Percentiles rank a stretch among this genome's conserved stretches.
Evolutionary conservation across 2,113 vertebrate genomes (phyloP).

Genomic region (Ictalurus furcatus): DNA sequence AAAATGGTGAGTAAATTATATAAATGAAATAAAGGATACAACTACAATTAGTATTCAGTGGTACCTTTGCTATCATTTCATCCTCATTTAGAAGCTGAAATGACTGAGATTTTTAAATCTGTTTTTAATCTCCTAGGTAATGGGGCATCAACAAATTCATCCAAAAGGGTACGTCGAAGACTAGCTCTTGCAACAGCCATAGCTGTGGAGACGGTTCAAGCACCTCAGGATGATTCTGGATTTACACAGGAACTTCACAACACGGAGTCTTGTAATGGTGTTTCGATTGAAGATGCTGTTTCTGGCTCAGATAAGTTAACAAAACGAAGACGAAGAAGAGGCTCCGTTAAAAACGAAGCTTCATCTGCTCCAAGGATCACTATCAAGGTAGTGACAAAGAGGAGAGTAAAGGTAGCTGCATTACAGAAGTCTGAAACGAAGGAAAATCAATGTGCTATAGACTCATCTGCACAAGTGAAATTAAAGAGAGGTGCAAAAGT

Average conservation of each 20-base stretch:
- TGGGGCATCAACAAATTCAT: slow-evolving; percentile 62
- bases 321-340: slow-evolving; percentile 55
- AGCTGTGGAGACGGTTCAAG: slow-evolving; percentile 53
- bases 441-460: slow-evolving; percentile 74
- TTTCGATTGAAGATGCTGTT: slow-evolving; percentile 59
- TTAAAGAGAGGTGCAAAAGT: slow-evolving; percentile 71
- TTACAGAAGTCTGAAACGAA: slow-evolving; percentile 71
- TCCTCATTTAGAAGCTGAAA: not conserved
- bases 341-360: slow-evolving; percentile 61
- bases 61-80: not conserved
- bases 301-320: slow-evolving; percentile 61
- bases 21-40: not conserved
- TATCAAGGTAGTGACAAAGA: slow-evolving; percentile 76
- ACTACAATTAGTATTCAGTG: no score
- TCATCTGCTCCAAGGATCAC: slow-evolving; percentile 72
- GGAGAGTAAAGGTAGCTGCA: slow-evolving; percentile 65
- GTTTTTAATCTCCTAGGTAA: slow-evolving; percentile 62
- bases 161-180: slow-evolving; percentile 67
- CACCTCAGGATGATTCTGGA: slow-evolving; percentile 61
- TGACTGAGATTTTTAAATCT: not conserved
- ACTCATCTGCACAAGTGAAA: slow-evolving; percentile 78
- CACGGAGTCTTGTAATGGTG: slow-evolving; percentile 53
- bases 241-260: slow-evolving; percentile 53
- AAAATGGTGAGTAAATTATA: not conserved
- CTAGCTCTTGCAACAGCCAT: slow-evolving; percentile 58